Conservation (phyloP, 2,113 vertebrate genomes). For the Zeus faber region DNA sequence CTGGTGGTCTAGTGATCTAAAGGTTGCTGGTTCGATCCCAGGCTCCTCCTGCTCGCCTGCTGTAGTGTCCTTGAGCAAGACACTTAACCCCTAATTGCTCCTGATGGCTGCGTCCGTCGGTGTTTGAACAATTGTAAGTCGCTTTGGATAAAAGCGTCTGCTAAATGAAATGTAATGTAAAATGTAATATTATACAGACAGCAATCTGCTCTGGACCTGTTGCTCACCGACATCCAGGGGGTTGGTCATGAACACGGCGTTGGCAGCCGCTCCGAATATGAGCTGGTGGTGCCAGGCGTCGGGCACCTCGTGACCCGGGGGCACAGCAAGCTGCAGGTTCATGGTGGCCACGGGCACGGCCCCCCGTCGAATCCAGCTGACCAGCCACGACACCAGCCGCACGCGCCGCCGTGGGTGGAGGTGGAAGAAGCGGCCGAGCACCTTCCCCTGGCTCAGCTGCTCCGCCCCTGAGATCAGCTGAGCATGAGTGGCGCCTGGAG, state of each 20-base stretch:
- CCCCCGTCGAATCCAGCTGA: conserved; percentile 62
- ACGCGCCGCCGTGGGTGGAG: conserved; percentile 63
- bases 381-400: conserved; percentile 67
- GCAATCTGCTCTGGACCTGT: too few relatives aligned
- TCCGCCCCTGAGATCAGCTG: conserved; percentile 72
- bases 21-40: too few relatives aligned
- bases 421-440: conserved; percentile 69
- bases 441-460: conserved; percentile 59
- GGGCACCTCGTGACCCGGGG: conserved; percentile 70
- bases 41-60: too few relatives aligned
- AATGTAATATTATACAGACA: too few relatives aligned
- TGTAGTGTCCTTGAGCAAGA: too few relatives aligned
- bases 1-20: too few relatives aligned
- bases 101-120: too few relatives aligned
- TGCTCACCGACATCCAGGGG: conserved; percentile 74
- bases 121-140: too few relatives aligned
- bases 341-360: conserved; percentile 76
- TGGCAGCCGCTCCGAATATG: conserved; percentile 67
- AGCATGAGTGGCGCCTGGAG: conserved; percentile 70
- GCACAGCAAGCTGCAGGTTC: conserved; percentile 76
- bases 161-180: too few relatives aligned
- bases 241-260: conserved; percentile 74
- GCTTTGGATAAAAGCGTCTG: too few relatives aligned
- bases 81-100: too few relatives aligned
- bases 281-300: conserved; percentile 82